Base-by-base conservation (phyloP, 2,888 invertebrate species). In the Argyra leucocephala region DNA sequence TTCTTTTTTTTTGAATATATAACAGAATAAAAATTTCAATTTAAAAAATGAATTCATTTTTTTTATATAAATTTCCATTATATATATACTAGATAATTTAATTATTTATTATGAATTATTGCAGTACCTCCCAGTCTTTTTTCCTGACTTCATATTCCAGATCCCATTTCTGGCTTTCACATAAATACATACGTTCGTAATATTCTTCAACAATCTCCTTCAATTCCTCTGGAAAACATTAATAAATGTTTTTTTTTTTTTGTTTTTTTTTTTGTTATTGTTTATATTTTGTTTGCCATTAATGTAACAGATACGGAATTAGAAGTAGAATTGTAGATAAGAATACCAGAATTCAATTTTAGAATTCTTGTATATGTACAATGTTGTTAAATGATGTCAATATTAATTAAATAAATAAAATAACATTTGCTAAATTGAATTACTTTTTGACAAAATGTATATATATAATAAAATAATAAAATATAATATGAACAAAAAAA, bases 121-220 rank as follows among this genome's bases (percentile, higher is more conserved):
- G 84, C 85, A 87, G 88, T 90, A 96, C 96, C 94, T 97, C 97
- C 87, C 91, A 96, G 86, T 97, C 97, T 89, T 95, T 95, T 88
- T 94, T 96, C 86, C 95, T 91, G 86, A 97, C 96, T 89, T 96
- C 94, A 86, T 92, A 91, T 90, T 98, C 98, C 92, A 98, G 94
- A 91, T 98, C 98, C 91, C 96, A 98, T 88, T 97, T 97, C 86
- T 95, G 94, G 86, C 93, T 91, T 88, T 97, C 97, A 88, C 96
- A 92, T 86, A 89, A 86, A 88, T 90, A 90, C 88, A 96, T 89
- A 87, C 94, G 93, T 84, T 92, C 90, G 89, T 91, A 90, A 88
- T 96, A 93, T 85, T 92, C 90, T 89, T 92, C 88, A 86, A 91
- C 88, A 86, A 95, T 90, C 87, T 87, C 88, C 88, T 90, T 90